These are phyloP conservation scores for Drosophila quasianomalipes DNA, from an alignment of 2,888 invertebrate species.

Conservation along the genomic window DNA sequence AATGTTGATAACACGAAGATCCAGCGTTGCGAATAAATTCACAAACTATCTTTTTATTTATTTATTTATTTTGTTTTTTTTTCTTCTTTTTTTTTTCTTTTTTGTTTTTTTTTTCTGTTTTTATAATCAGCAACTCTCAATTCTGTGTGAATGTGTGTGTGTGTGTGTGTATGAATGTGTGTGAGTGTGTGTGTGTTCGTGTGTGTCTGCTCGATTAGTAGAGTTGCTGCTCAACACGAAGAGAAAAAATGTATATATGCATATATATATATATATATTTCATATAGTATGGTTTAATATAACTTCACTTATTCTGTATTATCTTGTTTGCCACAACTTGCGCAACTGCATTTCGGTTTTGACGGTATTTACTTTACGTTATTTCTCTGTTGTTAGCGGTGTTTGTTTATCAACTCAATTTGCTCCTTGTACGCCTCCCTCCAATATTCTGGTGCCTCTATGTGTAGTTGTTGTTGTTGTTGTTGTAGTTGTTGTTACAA, in stretches of 20 bases:
- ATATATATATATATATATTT: constrained; percentile 38
- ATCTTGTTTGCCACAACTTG: constrained; percentile 27
- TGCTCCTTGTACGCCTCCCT: constrained; percentile 11
- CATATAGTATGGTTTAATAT: constrained; percentile 48
- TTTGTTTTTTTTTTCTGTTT: constrained; percentile 6
- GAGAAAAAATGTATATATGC: constrained; percentile 53
- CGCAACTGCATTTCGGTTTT: constrained; percentile 28
- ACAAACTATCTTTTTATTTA: constrained; percentile 10
- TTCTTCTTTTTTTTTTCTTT: not conserved
- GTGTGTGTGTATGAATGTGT: constrained; percentile 2
- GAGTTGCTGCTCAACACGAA: constrained; percentile 55
- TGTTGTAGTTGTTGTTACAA: constrained; percentile 16
- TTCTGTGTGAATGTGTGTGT: constrained; percentile 10
- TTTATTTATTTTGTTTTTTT: not conserved
- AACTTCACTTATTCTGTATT: constrained; percentile 45
- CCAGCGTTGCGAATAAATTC: constrained; percentile 27
- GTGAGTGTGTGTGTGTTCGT: constrained; percentile 5
- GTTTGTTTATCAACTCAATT: not conserved
- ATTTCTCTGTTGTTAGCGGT: not conserved
- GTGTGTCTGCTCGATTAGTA: constrained; percentile 15
- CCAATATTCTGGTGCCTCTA: constrained; percentile 33
- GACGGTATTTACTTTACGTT: constrained; percentile 2
- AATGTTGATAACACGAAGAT: constrained; percentile 28
- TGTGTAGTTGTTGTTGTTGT: constrained; percentile 31
- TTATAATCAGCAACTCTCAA: constrained; percentile 23